Percentiles rank a stretch among this genome's conserved stretches.
Conservation (phyloP, 1,140 invertebrate species). For the Plutomurus gul region DNA sequence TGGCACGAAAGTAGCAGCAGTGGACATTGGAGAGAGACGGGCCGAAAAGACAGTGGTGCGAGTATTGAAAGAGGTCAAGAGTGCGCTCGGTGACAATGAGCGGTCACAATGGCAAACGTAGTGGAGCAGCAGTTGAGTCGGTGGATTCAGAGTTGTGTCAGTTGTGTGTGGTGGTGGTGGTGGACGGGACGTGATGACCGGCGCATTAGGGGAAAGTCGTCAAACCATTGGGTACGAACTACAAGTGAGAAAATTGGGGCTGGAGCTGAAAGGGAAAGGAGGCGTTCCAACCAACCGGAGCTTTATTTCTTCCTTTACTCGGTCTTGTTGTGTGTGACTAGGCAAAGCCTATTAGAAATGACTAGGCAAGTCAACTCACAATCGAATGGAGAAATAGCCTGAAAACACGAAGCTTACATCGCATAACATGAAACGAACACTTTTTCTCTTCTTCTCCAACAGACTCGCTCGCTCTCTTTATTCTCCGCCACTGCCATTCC, state of each 20-base stretch:
- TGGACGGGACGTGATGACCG: neutral
- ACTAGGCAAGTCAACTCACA: neutral
- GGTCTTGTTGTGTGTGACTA: neutral
- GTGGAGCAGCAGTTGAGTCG: neutral
- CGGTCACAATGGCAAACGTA: too few relatives aligned
- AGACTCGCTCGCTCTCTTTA: neutral
- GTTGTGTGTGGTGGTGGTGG: neutral
- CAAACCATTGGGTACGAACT: neutral
- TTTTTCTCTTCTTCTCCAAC: neutral
- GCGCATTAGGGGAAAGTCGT: slow-evolving; percentile 1
- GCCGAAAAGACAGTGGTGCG: too few relatives aligned
- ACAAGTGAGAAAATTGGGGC: slow-evolving; percentile 9
- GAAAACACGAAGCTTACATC: slow-evolving; percentile 30
- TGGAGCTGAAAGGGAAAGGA: slow-evolving; percentile 6
- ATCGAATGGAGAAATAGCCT: neutral
- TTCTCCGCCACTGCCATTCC: too few relatives aligned
- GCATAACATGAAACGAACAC: neutral
- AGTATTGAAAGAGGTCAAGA: too few relatives aligned
- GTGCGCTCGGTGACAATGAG: too few relatives aligned
- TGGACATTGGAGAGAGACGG: too few relatives aligned
- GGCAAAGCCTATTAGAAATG: neutral
- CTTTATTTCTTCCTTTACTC: neutral
- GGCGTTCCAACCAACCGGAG: slow-evolving; percentile 1
- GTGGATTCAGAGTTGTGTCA: neutral
- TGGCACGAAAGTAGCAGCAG: too few relatives aligned